These are phyloP conservation scores for Hydrozoanthus tunicans DNA, from an alignment of 64 coral and sea anemone genomes.

Conservation along the genomic window DNA sequence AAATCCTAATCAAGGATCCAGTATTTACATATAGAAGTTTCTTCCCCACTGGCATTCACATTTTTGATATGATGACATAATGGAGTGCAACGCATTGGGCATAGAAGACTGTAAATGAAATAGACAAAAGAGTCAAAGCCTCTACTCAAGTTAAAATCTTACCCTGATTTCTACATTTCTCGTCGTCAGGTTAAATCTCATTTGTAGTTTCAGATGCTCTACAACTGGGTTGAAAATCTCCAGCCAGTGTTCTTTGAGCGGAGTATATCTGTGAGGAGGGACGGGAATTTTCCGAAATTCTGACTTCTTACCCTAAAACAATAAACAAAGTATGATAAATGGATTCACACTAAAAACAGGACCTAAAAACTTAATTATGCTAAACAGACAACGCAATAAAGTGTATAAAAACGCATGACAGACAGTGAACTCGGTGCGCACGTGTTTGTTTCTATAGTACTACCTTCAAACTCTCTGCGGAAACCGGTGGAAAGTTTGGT, in stretches of 20 bases:
- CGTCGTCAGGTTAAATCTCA: constrained; percentile 90
- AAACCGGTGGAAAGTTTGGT: constrained; percentile 91
- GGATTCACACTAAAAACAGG: neutral
- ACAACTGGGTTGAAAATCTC: constrained; percentile 95
- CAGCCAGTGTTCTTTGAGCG: constrained; percentile 96
- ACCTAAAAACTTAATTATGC: too few relatives aligned
- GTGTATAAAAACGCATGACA: neutral
- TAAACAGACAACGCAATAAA: neutral
- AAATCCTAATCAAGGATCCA: neutral
- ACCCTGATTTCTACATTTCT: constrained; percentile 97
- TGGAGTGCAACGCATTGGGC: too few relatives aligned
- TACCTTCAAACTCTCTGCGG: constrained; percentile 87
- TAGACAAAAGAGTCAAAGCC: too few relatives aligned
- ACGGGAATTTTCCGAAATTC: constrained; percentile 94
- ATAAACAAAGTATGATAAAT: neutral
- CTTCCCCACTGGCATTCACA: too few relatives aligned
- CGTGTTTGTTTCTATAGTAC: neutral
- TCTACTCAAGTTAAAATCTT: neutral
- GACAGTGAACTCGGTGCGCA: neutral
- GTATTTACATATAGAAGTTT: neutral
- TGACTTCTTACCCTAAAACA: constrained; percentile 80
- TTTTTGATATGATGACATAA: too few relatives aligned
- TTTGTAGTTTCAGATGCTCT: constrained; percentile 94
- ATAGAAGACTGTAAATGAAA: too few relatives aligned
- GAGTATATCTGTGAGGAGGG: constrained; percentile 88